Conservation (phyloP, 2,113 vertebrate species). For the Choloepus hoffmanni region DNA sequence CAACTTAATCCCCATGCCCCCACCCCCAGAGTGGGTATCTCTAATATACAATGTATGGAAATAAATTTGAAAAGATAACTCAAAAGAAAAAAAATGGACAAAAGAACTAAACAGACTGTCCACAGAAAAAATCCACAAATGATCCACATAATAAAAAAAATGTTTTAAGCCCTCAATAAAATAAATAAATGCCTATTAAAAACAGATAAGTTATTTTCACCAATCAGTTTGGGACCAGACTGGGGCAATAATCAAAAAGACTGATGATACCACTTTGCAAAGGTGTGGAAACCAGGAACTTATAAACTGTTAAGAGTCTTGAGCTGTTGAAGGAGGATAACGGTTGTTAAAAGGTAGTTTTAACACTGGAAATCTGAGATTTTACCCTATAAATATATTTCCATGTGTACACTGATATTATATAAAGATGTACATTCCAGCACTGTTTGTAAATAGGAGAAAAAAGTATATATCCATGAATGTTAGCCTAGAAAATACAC, state of each 20-base stretch:
- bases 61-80: background rate
- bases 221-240: background rate
- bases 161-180: background rate
- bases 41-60: constrained; percentile 1
- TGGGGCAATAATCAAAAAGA: constrained; percentile 9
- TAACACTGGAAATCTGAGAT: background rate
- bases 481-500: background rate
- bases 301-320: background rate
- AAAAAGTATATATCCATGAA: background rate
- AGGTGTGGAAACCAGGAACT: background rate
- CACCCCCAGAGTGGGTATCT: background rate
- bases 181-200: constrained; percentile 41
- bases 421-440: background rate
- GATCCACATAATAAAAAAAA: background rate
- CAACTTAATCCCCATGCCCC: background rate
- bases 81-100: background rate
- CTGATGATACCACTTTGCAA: background rate
- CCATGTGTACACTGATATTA: background rate
- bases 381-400: background rate
- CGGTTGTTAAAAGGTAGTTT: background rate
- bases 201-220: background rate
- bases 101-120: background rate
- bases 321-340: background rate
- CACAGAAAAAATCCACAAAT: background rate
- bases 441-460: background rate